Conservation (phyloP, 1,140 invertebrate genomes). For the Catajapyx aquilonaris region DNA sequence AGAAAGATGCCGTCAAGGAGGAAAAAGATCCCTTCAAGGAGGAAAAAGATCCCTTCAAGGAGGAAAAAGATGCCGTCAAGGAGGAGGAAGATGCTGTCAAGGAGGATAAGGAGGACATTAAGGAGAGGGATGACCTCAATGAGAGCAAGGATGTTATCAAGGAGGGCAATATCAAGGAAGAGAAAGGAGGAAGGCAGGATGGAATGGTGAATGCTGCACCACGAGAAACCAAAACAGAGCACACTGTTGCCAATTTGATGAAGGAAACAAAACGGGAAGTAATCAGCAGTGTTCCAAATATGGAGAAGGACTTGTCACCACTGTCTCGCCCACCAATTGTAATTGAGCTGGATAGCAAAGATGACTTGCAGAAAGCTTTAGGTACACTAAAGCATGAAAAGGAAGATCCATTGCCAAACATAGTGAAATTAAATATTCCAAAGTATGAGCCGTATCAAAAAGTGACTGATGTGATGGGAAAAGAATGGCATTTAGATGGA, state of each 20-base stretch:
- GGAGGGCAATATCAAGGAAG: no score
- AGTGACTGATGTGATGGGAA: slow-evolving; percentile 3
- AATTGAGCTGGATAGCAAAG: not conserved
- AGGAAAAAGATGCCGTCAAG: not conserved
- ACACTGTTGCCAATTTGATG: no score
- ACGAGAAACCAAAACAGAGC: no score
- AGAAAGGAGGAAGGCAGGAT: no score
- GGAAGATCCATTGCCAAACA: no score
- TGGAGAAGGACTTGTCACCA: no score
- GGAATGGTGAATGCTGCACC: no score
- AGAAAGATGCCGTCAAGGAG: slow-evolving; percentile 5
- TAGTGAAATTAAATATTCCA: not conserved
- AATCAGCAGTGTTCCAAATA: no score
- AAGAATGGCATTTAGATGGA: slow-evolving; percentile 1
- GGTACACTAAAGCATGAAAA: no score
- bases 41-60: slow-evolving; percentile 8
- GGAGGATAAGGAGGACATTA: slow-evolving; percentile 8
- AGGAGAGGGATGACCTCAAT: slow-evolving; percentile 1
- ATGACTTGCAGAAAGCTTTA: not conserved
- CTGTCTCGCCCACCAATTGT: no score
- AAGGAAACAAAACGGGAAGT: no score
- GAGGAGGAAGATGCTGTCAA: slow-evolving; percentile 5
- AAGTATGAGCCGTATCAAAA: slow-evolving; percentile 1
- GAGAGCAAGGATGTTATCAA: not conserved
- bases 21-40: slow-evolving; percentile 10